Evolutionary conservation across 2,888 invertebrate genomes (phyloP).

Genomic region (Drosophila demipolita): DNA sequence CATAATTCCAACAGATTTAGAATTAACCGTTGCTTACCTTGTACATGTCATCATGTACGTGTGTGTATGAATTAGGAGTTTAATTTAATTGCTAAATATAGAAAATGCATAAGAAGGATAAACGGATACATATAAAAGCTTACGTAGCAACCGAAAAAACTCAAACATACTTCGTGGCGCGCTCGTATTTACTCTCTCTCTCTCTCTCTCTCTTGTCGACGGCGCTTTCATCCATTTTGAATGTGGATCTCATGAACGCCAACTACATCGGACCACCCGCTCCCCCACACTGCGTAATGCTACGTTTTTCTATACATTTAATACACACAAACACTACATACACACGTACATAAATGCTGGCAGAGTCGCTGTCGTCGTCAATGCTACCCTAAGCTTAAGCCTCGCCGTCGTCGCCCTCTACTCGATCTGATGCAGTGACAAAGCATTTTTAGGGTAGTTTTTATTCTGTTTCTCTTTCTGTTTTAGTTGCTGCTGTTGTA

Average conservation of each 20-base stretch:
- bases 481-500: conserved; percentile 44
- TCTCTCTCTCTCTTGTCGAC: not conserved
- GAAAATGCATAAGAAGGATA: conserved; percentile 38
- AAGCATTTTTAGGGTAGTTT: conserved; percentile 66
- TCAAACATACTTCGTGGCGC: conserved; percentile 71
- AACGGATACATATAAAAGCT: conserved; percentile 37
- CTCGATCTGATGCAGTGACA: conserved; percentile 49
- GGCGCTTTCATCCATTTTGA: conserved; percentile 4
- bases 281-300: conserved; percentile 15
- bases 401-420: conserved; percentile 33
- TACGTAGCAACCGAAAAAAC: conserved; percentile 55
- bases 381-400: conserved; percentile 41
- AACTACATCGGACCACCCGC: conserved; percentile 13
- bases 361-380: conserved; percentile 21
- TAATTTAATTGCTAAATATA: conserved; percentile 36
- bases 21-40: conserved; percentile 43
- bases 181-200: not conserved
- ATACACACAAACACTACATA: not conserved
- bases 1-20: conserved; percentile 47
- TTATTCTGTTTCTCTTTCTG: conserved; percentile 21
- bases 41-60: conserved; percentile 56
- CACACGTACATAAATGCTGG: conserved; percentile 7
- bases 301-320: not conserved
- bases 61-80: conserved; percentile 14
- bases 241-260: conserved; percentile 56